Evolutionary conservation across 2,797 vertebrate species (phyloP), one percentile per base, ranked within the genome.

Genomic region (Novumbra hubbsi): DNA sequence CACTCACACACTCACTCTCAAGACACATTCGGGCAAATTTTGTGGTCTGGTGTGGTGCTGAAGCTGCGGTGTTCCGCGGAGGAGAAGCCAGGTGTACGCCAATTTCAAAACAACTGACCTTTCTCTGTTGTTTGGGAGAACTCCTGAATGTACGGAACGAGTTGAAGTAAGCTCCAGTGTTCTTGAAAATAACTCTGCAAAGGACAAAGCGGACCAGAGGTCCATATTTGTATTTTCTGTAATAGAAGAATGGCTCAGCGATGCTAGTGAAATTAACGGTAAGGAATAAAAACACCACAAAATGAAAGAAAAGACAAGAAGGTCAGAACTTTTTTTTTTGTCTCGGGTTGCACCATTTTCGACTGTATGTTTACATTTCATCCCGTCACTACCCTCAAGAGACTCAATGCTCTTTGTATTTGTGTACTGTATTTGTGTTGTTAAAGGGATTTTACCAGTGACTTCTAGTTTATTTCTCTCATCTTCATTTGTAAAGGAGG

Each of bases 371-470:
- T 90, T 72, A 84, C 55, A 60, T 24, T 85, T 85, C 93, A 91
- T 94, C 81, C 89, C 93, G 95, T 94, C 94, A 94, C 93, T 93
- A 94, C 94, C 93, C 95, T 93, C 92, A 93, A 93, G 93, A 93
- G 93, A 81, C 24, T 60, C 55, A 24, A 14, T 60, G 55, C 55
- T 24, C 11, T 82, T 83, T 80, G 94, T 95, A 90, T 93, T 76
- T 93, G 87, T 93, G 91, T 94, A 90, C 55, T 93, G 93, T 95
- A 96, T 96, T 94, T 95, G 85, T 85, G 84, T 97, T 97, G 97
- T 95, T 98, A 97, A 98, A 98, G 98, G 97, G 97, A 98, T 98
- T 98, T 96, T 98, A 98, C 96, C 97, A 96, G 96, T 98, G 96
- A 97, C 95, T 93, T 94, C 92, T 94, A 91, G 91, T 91, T 88